Percentiles rank a stretch among this genome's conserved stretches.
Conservation (phyloP, 2,113 vertebrate species). For the Mastomys natalensis region DNA sequence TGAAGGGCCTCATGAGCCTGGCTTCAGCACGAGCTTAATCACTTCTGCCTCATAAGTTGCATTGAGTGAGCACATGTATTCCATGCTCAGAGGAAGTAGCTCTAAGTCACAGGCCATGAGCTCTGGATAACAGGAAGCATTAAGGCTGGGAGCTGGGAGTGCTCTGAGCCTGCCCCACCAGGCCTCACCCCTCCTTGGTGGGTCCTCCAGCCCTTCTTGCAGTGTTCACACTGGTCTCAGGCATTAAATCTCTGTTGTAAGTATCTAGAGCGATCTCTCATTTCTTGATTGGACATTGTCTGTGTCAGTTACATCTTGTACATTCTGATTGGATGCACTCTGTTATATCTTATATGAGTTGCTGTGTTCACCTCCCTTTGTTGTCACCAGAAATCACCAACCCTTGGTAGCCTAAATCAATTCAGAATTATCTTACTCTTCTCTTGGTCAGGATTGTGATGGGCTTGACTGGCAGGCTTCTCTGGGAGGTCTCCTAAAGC, state of each 20-base stretch:
- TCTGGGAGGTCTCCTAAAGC: background rate
- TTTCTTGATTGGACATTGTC: background rate
- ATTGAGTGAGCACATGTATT: background rate
- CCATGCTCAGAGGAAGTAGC: background rate
- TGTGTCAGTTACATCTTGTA: background rate
- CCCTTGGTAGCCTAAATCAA: background rate
- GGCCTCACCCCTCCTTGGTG: fast-evolving
- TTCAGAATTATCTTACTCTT: background rate
- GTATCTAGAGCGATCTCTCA: background rate
- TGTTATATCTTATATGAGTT: background rate
- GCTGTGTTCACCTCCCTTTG: background rate
- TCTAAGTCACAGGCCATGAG: background rate
- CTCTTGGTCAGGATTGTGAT: background rate
- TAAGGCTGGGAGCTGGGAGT: background rate
- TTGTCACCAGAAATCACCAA: background rate
- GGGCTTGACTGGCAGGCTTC: background rate
- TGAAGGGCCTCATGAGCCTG: background rate
- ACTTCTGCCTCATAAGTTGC: background rate
- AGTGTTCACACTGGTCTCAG: background rate
- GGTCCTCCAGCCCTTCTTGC: background rate
- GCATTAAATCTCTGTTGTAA: background rate
- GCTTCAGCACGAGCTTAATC: background rate
- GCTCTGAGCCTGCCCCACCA: background rate
- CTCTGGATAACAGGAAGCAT: background rate
- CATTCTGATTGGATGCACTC: background rate